Conservation (phyloP, 1,140 invertebrate genomes). For the Aphis gossypii region DNA sequence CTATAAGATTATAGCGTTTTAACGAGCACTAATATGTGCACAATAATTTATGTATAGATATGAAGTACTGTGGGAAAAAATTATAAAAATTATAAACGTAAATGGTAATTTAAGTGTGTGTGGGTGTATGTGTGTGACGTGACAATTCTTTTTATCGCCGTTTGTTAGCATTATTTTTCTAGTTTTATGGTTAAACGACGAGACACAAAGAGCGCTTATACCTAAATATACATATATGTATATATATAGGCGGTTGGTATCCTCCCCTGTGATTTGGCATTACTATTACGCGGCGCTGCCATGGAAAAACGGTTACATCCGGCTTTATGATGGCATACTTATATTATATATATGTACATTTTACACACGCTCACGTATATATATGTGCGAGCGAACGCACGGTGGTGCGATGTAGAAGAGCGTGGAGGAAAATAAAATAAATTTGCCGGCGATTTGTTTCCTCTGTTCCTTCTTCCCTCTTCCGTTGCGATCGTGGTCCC, state of each 20-base stretch:
- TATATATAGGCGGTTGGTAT: neutral
- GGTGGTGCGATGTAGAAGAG: neutral
- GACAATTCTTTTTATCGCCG: neutral
- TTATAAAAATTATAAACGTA: neutral
- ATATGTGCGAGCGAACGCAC: neutral
- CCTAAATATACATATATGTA: neutral
- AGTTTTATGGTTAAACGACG: conserved; percentile 20
- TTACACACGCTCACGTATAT: neutral
- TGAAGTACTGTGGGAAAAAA: neutral
- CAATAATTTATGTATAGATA: no score
- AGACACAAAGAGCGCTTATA: neutral
- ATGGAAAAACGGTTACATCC: conserved; percentile 23
- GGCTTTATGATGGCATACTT: conserved; percentile 27
- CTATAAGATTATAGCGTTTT: no score
- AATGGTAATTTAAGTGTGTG: neutral
- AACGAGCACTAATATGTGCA: neutral
- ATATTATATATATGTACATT: no score
- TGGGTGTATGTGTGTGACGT: neutral
- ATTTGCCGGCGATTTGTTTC: conserved; percentile 52
- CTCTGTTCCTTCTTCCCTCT: neutral
- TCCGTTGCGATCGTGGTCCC: neutral
- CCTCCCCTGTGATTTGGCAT: conserved; percentile 40
- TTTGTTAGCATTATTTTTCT: neutral
- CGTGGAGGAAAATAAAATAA: conserved; percentile 25
- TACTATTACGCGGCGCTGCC: neutral